Evolutionary conservation across 2,888 invertebrate genomes (phyloP).

Genomic region (Diloba caeruleocephala): DNA sequence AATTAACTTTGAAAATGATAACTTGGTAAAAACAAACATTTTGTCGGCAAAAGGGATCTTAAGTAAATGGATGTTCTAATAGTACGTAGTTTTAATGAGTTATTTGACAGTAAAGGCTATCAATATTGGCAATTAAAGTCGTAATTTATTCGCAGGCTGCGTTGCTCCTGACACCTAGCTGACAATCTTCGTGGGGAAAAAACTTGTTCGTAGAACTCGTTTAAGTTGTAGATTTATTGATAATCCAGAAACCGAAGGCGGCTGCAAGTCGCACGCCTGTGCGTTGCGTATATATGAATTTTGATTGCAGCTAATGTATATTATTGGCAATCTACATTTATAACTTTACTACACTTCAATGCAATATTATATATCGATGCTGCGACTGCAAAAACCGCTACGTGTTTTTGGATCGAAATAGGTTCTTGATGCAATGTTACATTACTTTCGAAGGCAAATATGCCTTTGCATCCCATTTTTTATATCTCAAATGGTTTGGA

Average conservation of each 20-base stretch:
- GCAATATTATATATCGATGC: too few relatives aligned
- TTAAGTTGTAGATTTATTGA: conserved; percentile 54
- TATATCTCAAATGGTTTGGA: too few relatives aligned
- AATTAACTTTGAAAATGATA: conserved; percentile 55
- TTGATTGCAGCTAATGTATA: too few relatives aligned
- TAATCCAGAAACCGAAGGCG: conserved; percentile 11
- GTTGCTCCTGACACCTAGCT: conserved; percentile 53
- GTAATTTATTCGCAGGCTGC: conserved; percentile 52
- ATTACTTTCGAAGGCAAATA: too few relatives aligned
- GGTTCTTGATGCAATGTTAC: too few relatives aligned
- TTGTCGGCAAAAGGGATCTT: not conserved
- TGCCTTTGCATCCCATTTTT: too few relatives aligned
- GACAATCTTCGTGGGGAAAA: conserved; percentile 47
- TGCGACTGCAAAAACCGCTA: too few relatives aligned
- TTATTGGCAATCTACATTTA: too few relatives aligned
- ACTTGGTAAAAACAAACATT: conserved; percentile 24
- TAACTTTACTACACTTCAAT: too few relatives aligned
- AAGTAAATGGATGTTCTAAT: conserved; percentile 8
- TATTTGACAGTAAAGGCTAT: conserved; percentile 25
- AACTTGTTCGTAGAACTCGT: conserved; percentile 45
- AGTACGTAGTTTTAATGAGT: conserved; percentile 16
- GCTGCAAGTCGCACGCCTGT: conserved; percentile 8
- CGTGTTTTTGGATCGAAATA: too few relatives aligned
- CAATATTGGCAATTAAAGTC: conserved; percentile 47
- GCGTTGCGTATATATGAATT: conserved; percentile 2